Evolutionary conservation across 2,888 invertebrate species (phyloP), one percentile per base, ranked within the genome.

Genomic region (Polymixis lichenea): DNA sequence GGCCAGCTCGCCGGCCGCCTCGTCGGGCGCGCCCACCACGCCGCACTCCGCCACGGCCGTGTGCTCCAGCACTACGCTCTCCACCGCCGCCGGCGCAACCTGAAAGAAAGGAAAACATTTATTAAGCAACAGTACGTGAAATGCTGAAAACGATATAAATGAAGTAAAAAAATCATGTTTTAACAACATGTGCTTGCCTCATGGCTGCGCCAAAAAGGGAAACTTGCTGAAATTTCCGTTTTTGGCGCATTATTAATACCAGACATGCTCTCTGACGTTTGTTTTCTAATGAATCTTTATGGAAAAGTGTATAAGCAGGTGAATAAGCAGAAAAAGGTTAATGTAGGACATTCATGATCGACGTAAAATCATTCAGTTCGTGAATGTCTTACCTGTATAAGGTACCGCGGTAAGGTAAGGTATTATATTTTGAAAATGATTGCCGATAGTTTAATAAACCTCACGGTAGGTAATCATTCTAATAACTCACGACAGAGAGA

Each of bases 31-130:
- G 13, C 98, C 98, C 89, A 98, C 97, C 38, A 99, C 99, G 6
- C 98, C 98, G 56, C 97, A 98, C 91, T 99, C 98, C 77, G 97
- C 97, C 58, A 99, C 97, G 70, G 97, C 97, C 0, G 97, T 97
- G 95, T 98, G 97, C 53, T 97, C 97, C 55, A 98, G 94, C 17
- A 99, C 92, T 64, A 98, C 91, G 58, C 97, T 97, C 94, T 99
- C 99, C 58, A 99, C 95, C 91, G 98, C 98, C 0, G 98, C 98
- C 13, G 99, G 99, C 0, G 98, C 97, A 38, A 97, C 97, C 97
- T 97, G 38, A 1, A 38, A 25, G 2, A 68, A 25, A 43, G 22
- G 22, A 51, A 19, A 28, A 51, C 17, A 28, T 28, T 15, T 22
- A 15, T 5, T 51, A 22, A 3, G 5, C 9, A 15, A 49, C 19